Conservation (phyloP, 1,140 invertebrate genomes). For the Triops cancriformis region DNA sequence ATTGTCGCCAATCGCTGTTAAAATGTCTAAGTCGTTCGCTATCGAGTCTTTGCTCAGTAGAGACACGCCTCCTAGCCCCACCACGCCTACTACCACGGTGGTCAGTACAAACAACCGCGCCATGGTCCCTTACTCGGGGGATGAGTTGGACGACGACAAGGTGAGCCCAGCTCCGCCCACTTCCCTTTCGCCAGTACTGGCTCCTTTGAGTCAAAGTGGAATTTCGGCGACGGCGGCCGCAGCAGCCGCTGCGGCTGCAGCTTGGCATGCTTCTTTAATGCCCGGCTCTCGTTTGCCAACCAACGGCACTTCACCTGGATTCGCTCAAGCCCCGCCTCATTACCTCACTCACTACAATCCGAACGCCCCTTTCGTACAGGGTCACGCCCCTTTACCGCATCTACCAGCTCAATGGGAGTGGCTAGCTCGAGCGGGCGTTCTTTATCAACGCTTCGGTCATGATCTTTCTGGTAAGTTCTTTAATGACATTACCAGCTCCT, state of each 20-base stretch:
- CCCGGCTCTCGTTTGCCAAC: not conserved
- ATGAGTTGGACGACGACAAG: not conserved
- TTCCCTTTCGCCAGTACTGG: not conserved
- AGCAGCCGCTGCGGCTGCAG: conserved; percentile 37
- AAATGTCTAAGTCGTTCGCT: not conserved
- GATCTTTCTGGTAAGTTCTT: conserved; percentile 23
- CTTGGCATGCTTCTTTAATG: not conserved
- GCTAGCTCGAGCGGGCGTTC: conserved; percentile 29
- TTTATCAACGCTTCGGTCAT: conserved; percentile 28
- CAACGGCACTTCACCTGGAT: not conserved
- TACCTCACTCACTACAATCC: conserved; percentile 1
- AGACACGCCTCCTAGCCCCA: not conserved
- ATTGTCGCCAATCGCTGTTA: too few relatives aligned
- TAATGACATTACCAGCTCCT: not conserved
- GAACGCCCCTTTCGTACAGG: not conserved
- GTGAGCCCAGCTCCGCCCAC: conserved; percentile 1
- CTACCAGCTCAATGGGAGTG: conserved; percentile 29
- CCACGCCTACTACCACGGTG: not conserved
- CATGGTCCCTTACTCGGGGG: not conserved
- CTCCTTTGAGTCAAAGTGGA: conserved; percentile 17
- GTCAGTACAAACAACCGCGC: not conserved
- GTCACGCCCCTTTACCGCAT: not conserved
- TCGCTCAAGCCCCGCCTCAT: conserved; percentile 1
- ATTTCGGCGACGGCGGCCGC: conserved; percentile 41
- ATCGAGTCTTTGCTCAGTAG: not conserved